Conservation (phyloP, 2,113 vertebrate genomes). For the Ivindomyrus marchei region DNA sequence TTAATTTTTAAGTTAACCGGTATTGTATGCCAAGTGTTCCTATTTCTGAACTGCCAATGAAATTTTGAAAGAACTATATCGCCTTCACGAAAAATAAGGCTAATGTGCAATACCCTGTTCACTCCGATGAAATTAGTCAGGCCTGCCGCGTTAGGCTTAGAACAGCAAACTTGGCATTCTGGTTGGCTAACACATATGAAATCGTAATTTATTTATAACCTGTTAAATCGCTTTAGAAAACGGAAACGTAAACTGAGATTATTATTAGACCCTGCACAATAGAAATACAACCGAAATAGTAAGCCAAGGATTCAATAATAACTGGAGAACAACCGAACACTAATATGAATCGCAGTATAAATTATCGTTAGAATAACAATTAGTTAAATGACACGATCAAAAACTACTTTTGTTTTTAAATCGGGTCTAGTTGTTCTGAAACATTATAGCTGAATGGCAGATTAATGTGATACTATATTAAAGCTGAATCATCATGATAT, state of each 20-base stretch:
- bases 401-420: neutral
- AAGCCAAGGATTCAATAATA: neutral
- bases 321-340: neutral
- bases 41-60: neutral
- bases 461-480: neutral
- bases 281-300: neutral
- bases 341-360: neutral
- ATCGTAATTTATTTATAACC: neutral
- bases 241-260: neutral
- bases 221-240: neutral
- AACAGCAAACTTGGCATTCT: neutral
- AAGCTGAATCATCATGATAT: neutral
- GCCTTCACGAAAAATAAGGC: neutral
- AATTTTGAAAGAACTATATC: neutral
- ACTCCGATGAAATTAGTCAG: neutral
- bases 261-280: neutral
- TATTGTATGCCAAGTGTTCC: neutral
- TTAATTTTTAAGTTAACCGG: neutral
- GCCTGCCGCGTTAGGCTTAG: neutral
- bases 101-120: neutral
- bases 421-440: neutral
- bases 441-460: neutral
- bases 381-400: neutral
- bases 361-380: neutral
- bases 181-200: constrained; percentile 5